phyloP scores from a whole-genome alignment of 2,113 vertebrate species.

The Archocentrus centrarchus region DNA sequence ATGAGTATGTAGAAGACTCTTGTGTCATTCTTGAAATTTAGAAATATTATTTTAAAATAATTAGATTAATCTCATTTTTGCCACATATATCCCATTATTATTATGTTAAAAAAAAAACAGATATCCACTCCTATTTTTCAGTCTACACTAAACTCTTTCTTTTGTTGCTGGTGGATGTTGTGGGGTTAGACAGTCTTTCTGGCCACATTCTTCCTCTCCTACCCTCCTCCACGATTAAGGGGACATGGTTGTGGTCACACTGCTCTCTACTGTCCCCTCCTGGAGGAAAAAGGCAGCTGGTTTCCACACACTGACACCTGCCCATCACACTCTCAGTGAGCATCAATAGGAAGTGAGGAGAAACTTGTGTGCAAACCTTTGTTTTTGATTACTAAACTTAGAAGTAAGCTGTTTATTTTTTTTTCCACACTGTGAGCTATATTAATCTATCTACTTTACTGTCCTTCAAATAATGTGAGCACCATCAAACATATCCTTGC shows the following conservation, averaged over 20 bases:
- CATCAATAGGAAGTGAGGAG: slow-evolving; percentile 35
- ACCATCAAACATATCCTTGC: slow-evolving; percentile 37
- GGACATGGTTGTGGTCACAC: slow-evolving; percentile 36
- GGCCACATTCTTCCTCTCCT: slow-evolving; percentile 10
- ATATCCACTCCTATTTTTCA: neutral
- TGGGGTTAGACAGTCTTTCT: slow-evolving; percentile 19
- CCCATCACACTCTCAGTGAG: slow-evolving; percentile 46
- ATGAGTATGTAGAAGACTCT: slow-evolving; percentile 22
- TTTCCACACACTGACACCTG: slow-evolving; percentile 64
- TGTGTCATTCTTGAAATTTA: slow-evolving; percentile 26
- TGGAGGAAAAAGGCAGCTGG: slow-evolving; percentile 61
- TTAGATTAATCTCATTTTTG: neutral
- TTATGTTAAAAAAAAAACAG: neutral
- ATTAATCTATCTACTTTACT: slow-evolving; percentile 54
- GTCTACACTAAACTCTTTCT: neutral
- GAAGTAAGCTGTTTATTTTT: slow-evolving; percentile 35
- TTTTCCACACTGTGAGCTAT: slow-evolving; percentile 39
- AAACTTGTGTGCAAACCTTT: slow-evolving; percentile 41
- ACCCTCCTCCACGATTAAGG: neutral
- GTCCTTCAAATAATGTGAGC: slow-evolving; percentile 59
- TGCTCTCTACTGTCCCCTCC: slow-evolving; percentile 79
- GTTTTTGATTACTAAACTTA: slow-evolving; percentile 48
- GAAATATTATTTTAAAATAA: slow-evolving; percentile 14
- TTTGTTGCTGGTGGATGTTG: slow-evolving; percentile 10
- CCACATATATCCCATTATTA: neutral